These are phyloP conservation scores for Capreolus pygargus DNA, from an alignment of 2,113 vertebrate species.

Conservation along the genomic window DNA sequence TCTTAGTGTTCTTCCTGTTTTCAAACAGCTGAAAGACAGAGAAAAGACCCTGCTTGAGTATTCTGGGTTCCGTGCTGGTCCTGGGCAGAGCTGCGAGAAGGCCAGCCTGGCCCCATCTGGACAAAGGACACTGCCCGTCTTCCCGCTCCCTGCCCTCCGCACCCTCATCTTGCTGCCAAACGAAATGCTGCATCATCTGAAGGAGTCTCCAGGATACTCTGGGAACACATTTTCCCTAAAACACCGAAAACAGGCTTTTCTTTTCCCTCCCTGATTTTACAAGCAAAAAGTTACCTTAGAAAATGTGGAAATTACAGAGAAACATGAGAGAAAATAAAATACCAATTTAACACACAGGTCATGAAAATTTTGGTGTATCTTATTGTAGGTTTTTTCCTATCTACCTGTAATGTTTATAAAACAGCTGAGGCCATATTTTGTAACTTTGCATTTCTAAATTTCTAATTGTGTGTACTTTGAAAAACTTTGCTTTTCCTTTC, in stretches of 20 bases:
- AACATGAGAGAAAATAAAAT: background rate
- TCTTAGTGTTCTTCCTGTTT: conserved; percentile 84
- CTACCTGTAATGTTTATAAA: background rate
- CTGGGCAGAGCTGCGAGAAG: background rate
- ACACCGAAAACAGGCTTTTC: background rate
- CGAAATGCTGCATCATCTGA: background rate
- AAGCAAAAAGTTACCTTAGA: background rate
- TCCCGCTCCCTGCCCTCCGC: background rate
- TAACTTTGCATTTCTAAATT: background rate
- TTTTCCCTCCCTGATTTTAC: background rate
- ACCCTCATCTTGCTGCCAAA: background rate
- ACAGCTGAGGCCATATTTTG: background rate
- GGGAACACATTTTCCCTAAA: background rate
- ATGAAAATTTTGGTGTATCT: background rate
- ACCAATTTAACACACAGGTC: background rate
- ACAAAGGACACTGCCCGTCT: background rate
- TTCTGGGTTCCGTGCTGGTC: background rate
- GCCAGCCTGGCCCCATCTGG: background rate
- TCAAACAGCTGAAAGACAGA: conserved; percentile 89
- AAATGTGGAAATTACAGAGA: background rate
- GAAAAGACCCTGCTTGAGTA: conserved; percentile 40
- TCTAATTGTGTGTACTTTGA: background rate
- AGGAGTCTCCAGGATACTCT: background rate
- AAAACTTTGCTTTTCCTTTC: background rate
- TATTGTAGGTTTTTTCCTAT: background rate